Base-by-base conservation (phyloP, 2,888 invertebrate genomes). In the Acanthoscelides obtectus region DNA sequence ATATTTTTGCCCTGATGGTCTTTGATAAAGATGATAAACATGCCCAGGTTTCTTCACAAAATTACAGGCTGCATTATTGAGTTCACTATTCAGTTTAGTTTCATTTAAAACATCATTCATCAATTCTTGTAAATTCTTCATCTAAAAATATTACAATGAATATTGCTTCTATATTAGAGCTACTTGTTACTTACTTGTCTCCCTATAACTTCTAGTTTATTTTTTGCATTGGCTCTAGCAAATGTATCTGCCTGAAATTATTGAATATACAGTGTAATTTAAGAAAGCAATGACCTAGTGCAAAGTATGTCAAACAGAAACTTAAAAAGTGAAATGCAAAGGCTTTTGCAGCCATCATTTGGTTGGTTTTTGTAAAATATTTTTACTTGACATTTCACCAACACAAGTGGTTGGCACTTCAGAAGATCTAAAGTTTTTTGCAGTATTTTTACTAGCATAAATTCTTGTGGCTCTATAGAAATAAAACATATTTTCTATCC, bases 41-140 rank as follows among this genome's bases (percentile, higher is more conserved):
- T 88, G 88, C 0, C 94, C 94, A 22, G 93, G 90, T 67, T 89
- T 88, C 84, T 93, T 93, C 20, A 89, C 87, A 81, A 94, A 89
- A 83, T 94, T 94, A 82, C 93, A 94, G 0, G 93, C 90, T 0
- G 89, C 90, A 77, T 89, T 89, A 81, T 94, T 91, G 64, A 94
- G 84, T 68, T 87, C 85, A 20, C 84, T 84, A 79, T 90, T 89
- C 69, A 87, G 82, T 79, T 89, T 87, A 0, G 90, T 88, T 76
- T 92, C 90, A 66, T 86, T 81, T 2, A 91, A 80, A 70, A 92
- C 89, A 74, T 86, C 84, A 76, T 87, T 84, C 0, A 93, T 91
- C 81, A 92, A 90, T 22, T 89, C 86, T 81, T 92, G 91, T 66
- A 93, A 85, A 83, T 89, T 89, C 78, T 88, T 87, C 79, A 93